Percentiles rank a stretch among this genome's conserved stretches.
Conservation (phyloP, 2,797 vertebrate species). For the Botia kubotai region DNA sequence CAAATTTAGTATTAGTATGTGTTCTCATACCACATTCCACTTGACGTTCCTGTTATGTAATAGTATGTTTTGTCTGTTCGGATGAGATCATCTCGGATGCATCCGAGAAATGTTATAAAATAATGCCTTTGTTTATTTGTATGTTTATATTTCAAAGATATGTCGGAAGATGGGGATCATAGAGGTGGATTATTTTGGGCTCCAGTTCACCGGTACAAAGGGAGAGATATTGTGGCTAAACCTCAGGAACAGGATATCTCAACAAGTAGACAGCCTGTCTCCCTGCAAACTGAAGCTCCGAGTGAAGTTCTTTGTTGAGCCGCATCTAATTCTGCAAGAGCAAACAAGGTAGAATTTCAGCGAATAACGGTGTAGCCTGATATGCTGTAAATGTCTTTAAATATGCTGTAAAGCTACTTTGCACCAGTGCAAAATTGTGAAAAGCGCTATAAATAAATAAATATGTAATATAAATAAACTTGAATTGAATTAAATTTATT, state of each 20-base stretch:
- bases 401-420: too few species aligned
- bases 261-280: slow-evolving; percentile 84
- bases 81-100: neutral
- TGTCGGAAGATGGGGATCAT: slow-evolving; percentile 85
- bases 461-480: too few species aligned
- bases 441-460: too few species aligned
- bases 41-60: slow-evolving; percentile 35
- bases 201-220: slow-evolving; percentile 85
- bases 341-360: slow-evolving; percentile 77
- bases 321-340: slow-evolving; percentile 87
- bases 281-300: slow-evolving; percentile 82
- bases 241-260: slow-evolving; percentile 86
- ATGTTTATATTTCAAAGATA: slow-evolving; percentile 73
- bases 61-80: neutral
- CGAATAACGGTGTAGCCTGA: neutral
- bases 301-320: slow-evolving; percentile 89
- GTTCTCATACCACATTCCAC: slow-evolving; percentile 2
- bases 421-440: too few species aligned
- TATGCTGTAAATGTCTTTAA: too few species aligned
- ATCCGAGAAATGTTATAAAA: neutral
- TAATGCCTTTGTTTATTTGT: neutral
- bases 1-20: neutral
- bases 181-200: slow-evolving; percentile 88
- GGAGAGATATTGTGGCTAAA: slow-evolving; percentile 86
- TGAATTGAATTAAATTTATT: neutral